Conservation (phyloP, 2,888 invertebrate species). For the Heteromyza rotundicornis region DNA sequence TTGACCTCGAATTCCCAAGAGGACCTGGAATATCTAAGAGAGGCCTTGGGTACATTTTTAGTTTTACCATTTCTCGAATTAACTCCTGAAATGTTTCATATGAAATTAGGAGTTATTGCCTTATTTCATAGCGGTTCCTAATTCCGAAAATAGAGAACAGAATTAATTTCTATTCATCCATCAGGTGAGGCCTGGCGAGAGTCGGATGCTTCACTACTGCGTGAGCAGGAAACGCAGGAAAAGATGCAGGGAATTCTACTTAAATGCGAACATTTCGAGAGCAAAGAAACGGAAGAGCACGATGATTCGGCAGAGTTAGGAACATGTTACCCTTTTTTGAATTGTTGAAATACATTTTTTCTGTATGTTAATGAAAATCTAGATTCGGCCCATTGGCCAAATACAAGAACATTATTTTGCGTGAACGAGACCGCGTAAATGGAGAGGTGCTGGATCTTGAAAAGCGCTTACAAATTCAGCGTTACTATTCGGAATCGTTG, state of each 20-base stretch:
- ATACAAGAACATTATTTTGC: constrained; percentile 52
- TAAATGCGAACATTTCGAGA: constrained; percentile 45
- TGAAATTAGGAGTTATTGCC: neutral
- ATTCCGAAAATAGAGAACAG: neutral
- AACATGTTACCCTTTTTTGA: neutral
- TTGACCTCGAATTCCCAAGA: constrained; percentile 46
- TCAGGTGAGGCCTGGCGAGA: constrained; percentile 55
- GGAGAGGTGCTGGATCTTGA: constrained; percentile 51
- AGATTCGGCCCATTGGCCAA: constrained; percentile 50
- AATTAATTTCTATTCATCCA: neutral
- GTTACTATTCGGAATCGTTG: constrained; percentile 48
- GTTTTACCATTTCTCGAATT: neutral
- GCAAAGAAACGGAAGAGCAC: constrained; percentile 37
- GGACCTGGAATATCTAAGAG: constrained; percentile 43
- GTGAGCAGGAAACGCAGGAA: constrained; percentile 53
- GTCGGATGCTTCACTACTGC: constrained; percentile 47
- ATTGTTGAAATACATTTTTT: neutral
- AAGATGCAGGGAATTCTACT: constrained; percentile 47
- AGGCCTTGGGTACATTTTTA: constrained; percentile 21
- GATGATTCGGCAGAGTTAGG: constrained; percentile 45
- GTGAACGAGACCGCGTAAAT: constrained; percentile 57
- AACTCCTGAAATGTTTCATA: neutral
- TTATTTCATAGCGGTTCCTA: neutral
- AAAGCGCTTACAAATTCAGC: constrained; percentile 51
- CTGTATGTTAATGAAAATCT: neutral